Evolutionary conservation across 2,888 invertebrate genomes (phyloP).

Genomic region (Lampropteryx suffumata): DNA sequence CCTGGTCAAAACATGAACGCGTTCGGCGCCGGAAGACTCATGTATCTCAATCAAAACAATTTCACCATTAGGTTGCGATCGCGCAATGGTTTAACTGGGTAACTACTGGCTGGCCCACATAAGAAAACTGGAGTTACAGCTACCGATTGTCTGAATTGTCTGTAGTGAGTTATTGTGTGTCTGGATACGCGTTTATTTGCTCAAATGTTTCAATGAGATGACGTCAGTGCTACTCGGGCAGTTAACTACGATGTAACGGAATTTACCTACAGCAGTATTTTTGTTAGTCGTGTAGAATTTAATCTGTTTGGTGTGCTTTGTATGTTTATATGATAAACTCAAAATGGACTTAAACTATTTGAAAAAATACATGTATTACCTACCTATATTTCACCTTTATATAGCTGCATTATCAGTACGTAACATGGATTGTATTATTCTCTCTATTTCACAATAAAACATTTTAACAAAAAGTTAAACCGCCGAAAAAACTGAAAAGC

Average conservation of each 20-base stretch:
- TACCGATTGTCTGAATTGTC: conserved; percentile 40
- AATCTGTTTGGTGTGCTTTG: too few species aligned
- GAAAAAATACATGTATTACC: too few species aligned
- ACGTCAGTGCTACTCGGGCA: conserved; percentile 39
- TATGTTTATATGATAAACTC: too few species aligned
- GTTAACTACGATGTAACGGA: conserved; percentile 46
- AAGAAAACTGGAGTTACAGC: conserved; percentile 30
- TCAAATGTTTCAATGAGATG: conserved; percentile 53
- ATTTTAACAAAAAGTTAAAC: too few species aligned
- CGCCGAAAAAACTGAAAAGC: too few species aligned
- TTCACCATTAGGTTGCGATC: conserved; percentile 26
- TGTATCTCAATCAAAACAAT: conserved; percentile 42
- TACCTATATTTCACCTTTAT: too few species aligned
- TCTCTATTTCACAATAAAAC: too few species aligned
- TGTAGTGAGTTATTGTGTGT: conserved; percentile 45
- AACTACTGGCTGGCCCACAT: conserved; percentile 40
- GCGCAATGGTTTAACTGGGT: conserved; percentile 31
- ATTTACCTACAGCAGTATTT: conserved; percentile 12
- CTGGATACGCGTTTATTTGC: conserved; percentile 47
- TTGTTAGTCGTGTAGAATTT: too few species aligned
- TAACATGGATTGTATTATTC: too few species aligned
- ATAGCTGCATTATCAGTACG: too few species aligned
- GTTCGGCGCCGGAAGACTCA: conserved; percentile 38
- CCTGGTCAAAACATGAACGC: conserved; percentile 36
- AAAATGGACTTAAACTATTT: too few species aligned